Evolutionary conservation across 2,888 invertebrate genomes (phyloP), one percentile per base, ranked within the genome.

Genomic region (Sinelater perroti): DNA sequence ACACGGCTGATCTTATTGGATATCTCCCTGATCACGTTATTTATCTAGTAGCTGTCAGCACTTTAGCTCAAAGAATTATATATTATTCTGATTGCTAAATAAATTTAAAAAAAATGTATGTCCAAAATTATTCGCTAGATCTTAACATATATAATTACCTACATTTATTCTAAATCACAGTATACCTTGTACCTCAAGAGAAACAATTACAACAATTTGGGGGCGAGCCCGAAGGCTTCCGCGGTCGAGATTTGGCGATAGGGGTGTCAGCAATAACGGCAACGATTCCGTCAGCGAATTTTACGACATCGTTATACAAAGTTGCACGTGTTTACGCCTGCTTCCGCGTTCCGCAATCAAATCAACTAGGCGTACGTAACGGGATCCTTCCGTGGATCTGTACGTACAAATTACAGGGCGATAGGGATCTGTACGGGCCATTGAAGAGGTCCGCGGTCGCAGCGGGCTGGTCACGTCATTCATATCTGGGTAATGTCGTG

Each of bases 401-500:
- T 52, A 60, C 33, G 53, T 56, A 60, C 53, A 61, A 61, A 61
- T 61, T 57, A 61, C 54, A 57, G 50, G 54, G 47, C 57, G 57
- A 57, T 53, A 57, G 57, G 57, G 57, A 61, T 61, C 57, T 61
- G 50, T 56, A 55, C 49, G 57, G 51, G 46, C 54, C 54, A 57
- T 57, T 57, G 61, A 58, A 54, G 54, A 54, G 61, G 55, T 54
- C 49, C 57, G 61, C 54, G 61, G 61, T 56, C 35, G 46, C 54
- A 46, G 42, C 57, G 61, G 57, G 56, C 70, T 70, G 72, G 77
- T 78, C 78, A 78, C 78, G 78, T 78, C 78, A 78, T 78, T 77
- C 78, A 77, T 78, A 78, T 76, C 77, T 74, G 72, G 74, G 69
- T 76, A 76, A 77, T 75, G 77, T 75, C 76, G 74, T 75, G 76